These are phyloP conservation scores for Ooceraea biroi DNA, from an alignment of 1,140 invertebrate species.

Conservation along the genomic window DNA sequence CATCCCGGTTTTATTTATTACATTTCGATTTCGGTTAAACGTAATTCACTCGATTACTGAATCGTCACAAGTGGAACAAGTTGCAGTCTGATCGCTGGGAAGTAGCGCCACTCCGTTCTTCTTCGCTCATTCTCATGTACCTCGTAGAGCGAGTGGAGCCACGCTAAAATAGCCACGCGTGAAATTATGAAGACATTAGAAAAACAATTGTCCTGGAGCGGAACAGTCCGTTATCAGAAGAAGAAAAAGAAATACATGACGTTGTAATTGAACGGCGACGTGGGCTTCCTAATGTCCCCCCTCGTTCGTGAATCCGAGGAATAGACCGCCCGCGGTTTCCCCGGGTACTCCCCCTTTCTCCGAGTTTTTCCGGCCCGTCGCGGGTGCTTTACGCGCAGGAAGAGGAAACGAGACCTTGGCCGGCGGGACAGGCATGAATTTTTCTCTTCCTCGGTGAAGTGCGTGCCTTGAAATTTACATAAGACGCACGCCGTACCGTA, in stretches of 20 bases:
- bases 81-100: neutral
- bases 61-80: neutral
- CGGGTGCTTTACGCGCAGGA: constrained; percentile 61
- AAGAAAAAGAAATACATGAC: constrained; percentile 15
- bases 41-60: neutral
- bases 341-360: neutral
- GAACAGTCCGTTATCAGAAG: constrained; percentile 47
- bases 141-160: neutral
- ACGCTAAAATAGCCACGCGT: constrained; percentile 49
- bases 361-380: constrained; percentile 9
- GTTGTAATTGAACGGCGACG: constrained; percentile 24
- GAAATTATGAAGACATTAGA: constrained; percentile 58
- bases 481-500: constrained; percentile 77
- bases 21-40: neutral
- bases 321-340: constrained; percentile 1
- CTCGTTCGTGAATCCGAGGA: neutral
- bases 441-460: constrained; percentile 74
- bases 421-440: constrained; percentile 81
- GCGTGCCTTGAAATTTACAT: constrained; percentile 84
- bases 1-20: neutral
- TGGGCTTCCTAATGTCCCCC: constrained; percentile 6
- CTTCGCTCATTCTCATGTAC: neutral
- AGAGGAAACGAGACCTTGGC: constrained; percentile 76
- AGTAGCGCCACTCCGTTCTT: neutral
- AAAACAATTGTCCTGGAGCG: constrained; percentile 51